phyloP scores from a whole-genome alignment of 2,888 invertebrate species.

The Dicyrtomina minuta region DNA sequence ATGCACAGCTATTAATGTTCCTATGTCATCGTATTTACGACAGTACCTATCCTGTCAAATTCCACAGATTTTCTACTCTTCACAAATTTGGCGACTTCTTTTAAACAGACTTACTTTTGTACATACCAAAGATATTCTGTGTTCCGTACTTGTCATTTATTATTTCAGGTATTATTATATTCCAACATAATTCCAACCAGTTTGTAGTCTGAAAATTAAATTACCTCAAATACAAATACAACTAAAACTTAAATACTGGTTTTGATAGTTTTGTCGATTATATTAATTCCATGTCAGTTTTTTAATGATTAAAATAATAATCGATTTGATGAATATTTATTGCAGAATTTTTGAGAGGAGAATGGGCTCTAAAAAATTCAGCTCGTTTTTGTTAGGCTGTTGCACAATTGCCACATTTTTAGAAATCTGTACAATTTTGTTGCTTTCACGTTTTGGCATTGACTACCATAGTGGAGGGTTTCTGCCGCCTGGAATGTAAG shows the following conservation, averaged over 20 bases:
- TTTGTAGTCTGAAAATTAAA: too few species aligned
- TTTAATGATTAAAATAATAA: too few species aligned
- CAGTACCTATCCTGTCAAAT: slow-evolving; percentile 58
- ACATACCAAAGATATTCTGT: slow-evolving; percentile 60
- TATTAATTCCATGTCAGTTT: too few species aligned
- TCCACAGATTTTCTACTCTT: slow-evolving; percentile 56
- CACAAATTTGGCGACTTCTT: slow-evolving; percentile 49
- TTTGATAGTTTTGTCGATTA: too few species aligned
- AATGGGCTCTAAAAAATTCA: slow-evolving; percentile 61
- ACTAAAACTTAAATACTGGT: too few species aligned
- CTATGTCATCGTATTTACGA: slow-evolving; percentile 57
- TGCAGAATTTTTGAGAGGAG: slow-evolving; percentile 60
- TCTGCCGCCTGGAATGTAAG: slow-evolving; percentile 61
- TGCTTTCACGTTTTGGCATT: slow-evolving; percentile 56
- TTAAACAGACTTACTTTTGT: slow-evolving; percentile 58
- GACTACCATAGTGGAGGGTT: slow-evolving; percentile 56
- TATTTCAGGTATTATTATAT: slow-evolving; percentile 57
- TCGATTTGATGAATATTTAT: too few species aligned
- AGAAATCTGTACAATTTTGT: slow-evolving; percentile 56
- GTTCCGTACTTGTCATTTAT: slow-evolving; percentile 60
- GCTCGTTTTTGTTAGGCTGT: slow-evolving; percentile 58
- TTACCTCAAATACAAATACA: too few species aligned
- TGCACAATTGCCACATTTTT: slow-evolving; percentile 57
- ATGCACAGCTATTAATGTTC: slow-evolving; percentile 59
- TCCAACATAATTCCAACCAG: background rate